A percentile compares a stretch with the other conserved stretches of the same genome.
These are phyloP conservation scores for Polydrusus pterygomalis DNA, from an alignment of 2,888 invertebrate species.

Conservation along the genomic window DNA sequence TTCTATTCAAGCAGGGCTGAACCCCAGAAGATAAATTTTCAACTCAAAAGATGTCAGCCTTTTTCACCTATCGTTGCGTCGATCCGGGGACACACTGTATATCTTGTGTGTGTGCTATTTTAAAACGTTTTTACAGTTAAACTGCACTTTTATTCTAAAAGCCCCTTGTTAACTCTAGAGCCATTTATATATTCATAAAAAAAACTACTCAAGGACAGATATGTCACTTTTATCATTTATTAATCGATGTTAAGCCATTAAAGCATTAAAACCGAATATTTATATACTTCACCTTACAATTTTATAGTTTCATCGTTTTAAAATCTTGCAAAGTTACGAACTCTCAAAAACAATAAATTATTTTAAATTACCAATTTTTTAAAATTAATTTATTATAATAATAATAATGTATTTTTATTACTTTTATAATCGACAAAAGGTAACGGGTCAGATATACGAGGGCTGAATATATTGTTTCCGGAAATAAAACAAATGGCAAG, in stretches of 20 bases:
- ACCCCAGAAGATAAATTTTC: too few relatives aligned
- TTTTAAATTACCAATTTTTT: slow-evolving; percentile 6
- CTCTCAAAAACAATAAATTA: background rate
- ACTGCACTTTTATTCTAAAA: background rate
- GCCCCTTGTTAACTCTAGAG: too few relatives aligned
- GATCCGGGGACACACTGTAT: too few relatives aligned
- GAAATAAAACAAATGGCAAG: too few relatives aligned
- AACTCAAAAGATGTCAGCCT: too few relatives aligned
- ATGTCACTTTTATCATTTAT: background rate
- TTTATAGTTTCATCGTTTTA: background rate
- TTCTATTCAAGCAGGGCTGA: too few relatives aligned
- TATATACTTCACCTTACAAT: background rate
- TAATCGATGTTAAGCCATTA: slow-evolving; percentile 1
- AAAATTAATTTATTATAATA: background rate
- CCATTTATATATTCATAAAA: slow-evolving; percentile 1
- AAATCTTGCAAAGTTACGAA: background rate
- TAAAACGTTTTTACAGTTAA: background rate
- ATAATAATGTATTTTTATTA: background rate
- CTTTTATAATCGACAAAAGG: too few relatives aligned
- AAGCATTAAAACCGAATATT: slow-evolving; percentile 14
- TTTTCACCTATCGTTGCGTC: too few relatives aligned
- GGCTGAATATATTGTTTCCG: too few relatives aligned
- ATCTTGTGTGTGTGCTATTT: too few relatives aligned
- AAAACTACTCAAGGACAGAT: background rate
- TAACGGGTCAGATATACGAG: too few relatives aligned